Percentiles rank a stretch among this genome's conserved stretches.
Evolutionary conservation across 2,113 vertebrate genomes (phyloP).

Genomic region (Grammomys dolichurus): DNA sequence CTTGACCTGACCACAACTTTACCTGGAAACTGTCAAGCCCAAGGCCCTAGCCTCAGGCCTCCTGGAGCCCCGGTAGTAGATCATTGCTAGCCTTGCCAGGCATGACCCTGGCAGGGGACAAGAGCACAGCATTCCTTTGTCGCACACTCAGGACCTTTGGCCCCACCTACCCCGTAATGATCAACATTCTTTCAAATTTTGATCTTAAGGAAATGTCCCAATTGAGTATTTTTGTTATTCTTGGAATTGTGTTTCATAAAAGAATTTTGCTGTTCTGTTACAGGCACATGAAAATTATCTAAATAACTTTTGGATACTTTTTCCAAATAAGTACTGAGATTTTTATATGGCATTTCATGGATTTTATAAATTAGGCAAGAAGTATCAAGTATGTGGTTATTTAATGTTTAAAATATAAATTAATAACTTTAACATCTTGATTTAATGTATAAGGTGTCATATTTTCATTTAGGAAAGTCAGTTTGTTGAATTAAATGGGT

Average conservation of each 20-base stretch:
- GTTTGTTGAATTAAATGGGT: not conserved
- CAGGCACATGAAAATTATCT: not conserved
- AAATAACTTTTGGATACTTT: slow-evolving; percentile 11
- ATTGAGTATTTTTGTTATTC: not conserved
- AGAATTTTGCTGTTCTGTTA: not conserved
- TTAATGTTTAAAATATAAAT: slow-evolving; percentile 54
- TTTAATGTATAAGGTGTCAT: slow-evolving; percentile 52
- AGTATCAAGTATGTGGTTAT: slow-evolving; percentile 48
- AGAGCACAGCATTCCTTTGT: not conserved
- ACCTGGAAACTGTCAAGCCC: not conserved
- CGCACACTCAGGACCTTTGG: not conserved
- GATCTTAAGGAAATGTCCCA: slow-evolving; percentile 14
- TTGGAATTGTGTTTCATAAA: slow-evolving; percentile 35
- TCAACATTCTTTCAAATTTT: slow-evolving; percentile 22
- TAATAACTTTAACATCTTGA: not conserved
- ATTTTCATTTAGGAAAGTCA: slow-evolving; percentile 74
- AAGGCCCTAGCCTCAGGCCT: not conserved
- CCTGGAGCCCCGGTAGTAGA: not conserved
- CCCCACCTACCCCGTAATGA: not conserved
- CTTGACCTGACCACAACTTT: not conserved
- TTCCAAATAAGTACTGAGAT: slow-evolving; percentile 21
- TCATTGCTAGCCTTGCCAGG: not conserved
- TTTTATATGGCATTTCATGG: slow-evolving; percentile 33
- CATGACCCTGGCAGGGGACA: not conserved
- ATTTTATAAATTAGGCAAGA: slow-evolving; percentile 30